Base-by-base conservation (phyloP, 2,113 vertebrate species). In the Blennius ocellaris region DNA sequence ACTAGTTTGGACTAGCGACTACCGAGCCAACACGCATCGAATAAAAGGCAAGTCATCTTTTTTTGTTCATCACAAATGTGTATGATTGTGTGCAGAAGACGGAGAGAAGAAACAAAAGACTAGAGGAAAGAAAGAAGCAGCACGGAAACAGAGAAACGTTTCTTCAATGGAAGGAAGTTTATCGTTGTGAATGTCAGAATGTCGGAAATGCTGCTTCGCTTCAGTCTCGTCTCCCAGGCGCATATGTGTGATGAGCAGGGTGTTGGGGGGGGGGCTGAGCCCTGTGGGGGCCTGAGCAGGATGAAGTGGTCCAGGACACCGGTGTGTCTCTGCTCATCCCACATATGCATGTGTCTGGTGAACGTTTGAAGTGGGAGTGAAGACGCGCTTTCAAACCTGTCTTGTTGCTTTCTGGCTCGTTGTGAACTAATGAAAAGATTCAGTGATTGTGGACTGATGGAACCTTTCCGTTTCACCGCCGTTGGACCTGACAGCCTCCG, bases 1-100 rank as follows among this genome's bases (percentile, higher is more conserved):
- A 88, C 89, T 89, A 84, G 80, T 64, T 78, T 79, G 36, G 54
- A 84, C 88, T 91, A 89, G 82, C 21, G 61, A 80, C 85, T 86
- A 88, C 66, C 79, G 80, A 91, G 86, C 87, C 85, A 82, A 92
- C 84, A 80, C 78, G 80, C 55, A 53, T 51, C 58, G 76, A 76
- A 87, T 83, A 83, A 90, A 89, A 89, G 81, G 78, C 87, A 84
- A 80, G 76, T 85, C 56, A 54, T 77, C 45, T 73, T 73, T 67
- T 65, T 59, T 72, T 67, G 12, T 73, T 82, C 71, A 73, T 87
- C 73, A 88, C 87, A 84, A 73, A 81, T 78, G 76, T 89, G 81
- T 79, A 51, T 85, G 83, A 83, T 69, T 60, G 73, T 82, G 80
- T 78, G 78, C 66, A 57, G 66, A 38, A 80, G 16, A 11, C 59